Evolutionary conservation across 2,888 invertebrate species (phyloP).

Genomic region (Ornithoptera priamus): DNA sequence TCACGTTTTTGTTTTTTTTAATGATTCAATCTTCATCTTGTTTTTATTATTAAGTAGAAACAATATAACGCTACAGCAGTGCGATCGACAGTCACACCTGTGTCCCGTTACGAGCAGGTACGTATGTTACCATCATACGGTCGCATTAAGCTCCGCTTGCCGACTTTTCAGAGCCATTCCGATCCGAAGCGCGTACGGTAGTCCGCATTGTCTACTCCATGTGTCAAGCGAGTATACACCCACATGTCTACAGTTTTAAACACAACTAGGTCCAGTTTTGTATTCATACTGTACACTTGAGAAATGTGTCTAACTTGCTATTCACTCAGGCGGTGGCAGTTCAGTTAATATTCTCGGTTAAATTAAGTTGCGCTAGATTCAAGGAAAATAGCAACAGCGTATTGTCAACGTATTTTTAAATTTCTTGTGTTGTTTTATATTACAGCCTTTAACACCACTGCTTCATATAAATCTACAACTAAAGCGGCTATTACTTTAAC

Average conservation of each 20-base stretch:
- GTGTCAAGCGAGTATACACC: conserved; percentile 16
- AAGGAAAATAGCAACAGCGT: too few relatives aligned
- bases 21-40: too few relatives aligned
- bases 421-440: too few relatives aligned
- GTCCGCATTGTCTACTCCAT: conserved; percentile 23
- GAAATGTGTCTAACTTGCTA: conserved; percentile 8
- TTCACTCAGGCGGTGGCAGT: not conserved
- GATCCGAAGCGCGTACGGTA: conserved; percentile 19
- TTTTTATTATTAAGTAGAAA: conserved; percentile 11
- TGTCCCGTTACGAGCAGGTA: conserved; percentile 42
- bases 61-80: not conserved
- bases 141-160: conserved; percentile 28
- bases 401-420: too few relatives aligned
- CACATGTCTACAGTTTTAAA: conserved; percentile 12
- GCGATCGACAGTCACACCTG: conserved; percentile 38
- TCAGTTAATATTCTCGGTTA: not conserved
- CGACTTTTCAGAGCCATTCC: conserved; percentile 25
- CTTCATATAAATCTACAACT: too few relatives aligned
- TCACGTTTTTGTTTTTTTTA: too few relatives aligned
- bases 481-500: too few relatives aligned
- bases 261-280: conserved; percentile 21
- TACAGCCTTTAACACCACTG: too few relatives aligned
- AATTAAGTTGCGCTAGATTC: not conserved
- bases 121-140: conserved; percentile 34
- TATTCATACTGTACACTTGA: conserved; percentile 5